Percentiles rank a stretch among this genome's conserved stretches.
Evolutionary conservation across 2,113 vertebrate genomes (phyloP).

Genomic region (Oophaga pumilio): DNA sequence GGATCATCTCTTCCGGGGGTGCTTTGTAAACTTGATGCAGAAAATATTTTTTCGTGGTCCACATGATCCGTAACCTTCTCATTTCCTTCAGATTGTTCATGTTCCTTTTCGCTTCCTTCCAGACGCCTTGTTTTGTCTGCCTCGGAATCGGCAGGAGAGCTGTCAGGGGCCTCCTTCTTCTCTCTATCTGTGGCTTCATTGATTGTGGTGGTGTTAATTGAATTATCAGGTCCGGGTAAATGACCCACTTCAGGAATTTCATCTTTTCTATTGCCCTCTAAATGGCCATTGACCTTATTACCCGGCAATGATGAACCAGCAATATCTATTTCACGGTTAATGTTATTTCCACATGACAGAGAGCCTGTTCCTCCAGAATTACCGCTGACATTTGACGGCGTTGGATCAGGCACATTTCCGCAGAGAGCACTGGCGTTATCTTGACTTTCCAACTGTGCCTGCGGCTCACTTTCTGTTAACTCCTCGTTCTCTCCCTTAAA

Average conservation of each 20-base stretch:
- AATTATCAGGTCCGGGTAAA: constrained; percentile 4
- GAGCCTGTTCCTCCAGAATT: constrained; percentile 43
- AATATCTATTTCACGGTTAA: constrained; percentile 45
- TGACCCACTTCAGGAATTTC: constrained; percentile 4
- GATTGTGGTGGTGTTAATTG: constrained; percentile 27
- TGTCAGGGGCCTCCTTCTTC: constrained; percentile 36
- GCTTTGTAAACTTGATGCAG: neutral
- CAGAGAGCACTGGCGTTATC: constrained; percentile 6
- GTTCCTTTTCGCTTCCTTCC: neutral
- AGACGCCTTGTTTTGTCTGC: neutral
- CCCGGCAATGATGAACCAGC: constrained; percentile 26
- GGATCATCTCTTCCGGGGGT: neutral
- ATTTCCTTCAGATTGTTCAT: neutral
- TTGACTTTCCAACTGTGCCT: constrained; percentile 33
- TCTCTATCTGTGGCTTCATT: constrained; percentile 39
- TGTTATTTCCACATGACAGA: constrained; percentile 47
- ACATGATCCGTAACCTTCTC: neutral
- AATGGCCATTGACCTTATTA: constrained; percentile 49
- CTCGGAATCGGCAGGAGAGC: neutral
- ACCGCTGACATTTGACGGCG: constrained; percentile 30
- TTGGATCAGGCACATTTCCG: constrained; percentile 3
- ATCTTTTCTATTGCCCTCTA: constrained; percentile 34
- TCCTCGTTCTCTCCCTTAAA: constrained; percentile 15
- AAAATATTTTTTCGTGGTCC: neutral
- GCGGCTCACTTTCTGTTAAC: constrained; percentile 21